Base-by-base conservation (phyloP, 2,113 vertebrate species). In the Macquaria ambigua region DNA sequence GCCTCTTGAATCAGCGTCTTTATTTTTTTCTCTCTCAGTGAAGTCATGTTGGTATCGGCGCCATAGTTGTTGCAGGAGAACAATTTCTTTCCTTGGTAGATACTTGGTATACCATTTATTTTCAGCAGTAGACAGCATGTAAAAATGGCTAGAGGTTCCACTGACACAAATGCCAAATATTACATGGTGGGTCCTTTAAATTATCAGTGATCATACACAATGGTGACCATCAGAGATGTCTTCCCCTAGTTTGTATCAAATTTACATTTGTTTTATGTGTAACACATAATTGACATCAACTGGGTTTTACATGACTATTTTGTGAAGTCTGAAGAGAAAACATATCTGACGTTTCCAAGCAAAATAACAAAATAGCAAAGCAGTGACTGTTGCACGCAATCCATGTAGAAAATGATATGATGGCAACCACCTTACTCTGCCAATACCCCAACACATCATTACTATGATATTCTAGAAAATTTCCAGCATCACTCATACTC, bases 361-460 rank as follows among this genome's bases (percentile, higher is more conserved):
- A 37, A 68, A 73, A 63, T 39, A 69, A 62, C 34, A 18, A n/a
- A 58, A 85, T 48, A 46, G 46, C n/a, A 50, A 41, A 76, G 50
- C 41, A 43, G 21, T 50, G 64, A 76, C 46, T 41, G 5, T 31
- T 43, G 64, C 39, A 68, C 5, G 25, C 37, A 46, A 23, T 48
- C 23, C n/a, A 23, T 66, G 71, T 21, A 25, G n/a, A 66, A 64
- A 67, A 70, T 63, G 1, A 55, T 70, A 70, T 70, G 21, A 71
- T 61, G 12, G 64, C 72, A 50, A 41, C 69, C 21, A 39, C 2
- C 1, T 43, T 9, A 11, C 31, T 56, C 39, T 56, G 39, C 67
- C 52, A 59, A 48, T 9, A 46, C 46, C 68, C 2, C 68, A 74
- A 79, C 69, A 73, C 75, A 67, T 70, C 18, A 75, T 73, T 71